Conservation (phyloP, 2,888 invertebrate genomes). For the Neoitamus cyanurus region DNA sequence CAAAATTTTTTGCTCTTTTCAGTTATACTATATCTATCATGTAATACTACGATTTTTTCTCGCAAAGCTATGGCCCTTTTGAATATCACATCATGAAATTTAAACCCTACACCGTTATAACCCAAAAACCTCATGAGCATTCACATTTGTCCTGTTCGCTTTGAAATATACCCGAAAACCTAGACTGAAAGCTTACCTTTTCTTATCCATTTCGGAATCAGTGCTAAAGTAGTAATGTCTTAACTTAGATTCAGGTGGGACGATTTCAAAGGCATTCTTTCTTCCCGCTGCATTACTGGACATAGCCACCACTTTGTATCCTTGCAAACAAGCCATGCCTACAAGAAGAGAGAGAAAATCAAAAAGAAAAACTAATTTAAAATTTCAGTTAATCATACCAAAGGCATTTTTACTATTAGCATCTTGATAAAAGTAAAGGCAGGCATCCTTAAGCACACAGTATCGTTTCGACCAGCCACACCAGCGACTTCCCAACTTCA, state of each 20-base stretch:
- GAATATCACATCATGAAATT: no score
- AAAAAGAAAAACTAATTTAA: neutral
- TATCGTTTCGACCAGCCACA: constrained; percentile 92
- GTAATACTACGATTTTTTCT: no score
- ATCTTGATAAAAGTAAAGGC: constrained; percentile 92
- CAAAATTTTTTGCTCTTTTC: no score
- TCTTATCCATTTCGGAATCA: constrained; percentile 94
- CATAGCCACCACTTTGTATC: constrained; percentile 84
- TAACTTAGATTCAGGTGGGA: constrained; percentile 87
- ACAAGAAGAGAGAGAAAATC: constrained; percentile 52
- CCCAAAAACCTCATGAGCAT: no score
- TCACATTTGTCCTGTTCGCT: neutral
- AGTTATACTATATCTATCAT: no score
- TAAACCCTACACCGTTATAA: no score
- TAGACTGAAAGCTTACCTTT: constrained; percentile 72
- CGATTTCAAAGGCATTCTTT: constrained; percentile 90
- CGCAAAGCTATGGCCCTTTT: no score
- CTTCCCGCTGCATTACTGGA: constrained; percentile 83
- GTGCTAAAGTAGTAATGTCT: constrained; percentile 92
- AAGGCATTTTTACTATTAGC: constrained; percentile 87
- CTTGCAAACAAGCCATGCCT: constrained; percentile 95
- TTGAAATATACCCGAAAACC: no score
- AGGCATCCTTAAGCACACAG: constrained; percentile 95
- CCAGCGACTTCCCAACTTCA: constrained; percentile 86
- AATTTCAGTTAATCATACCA: constrained; percentile 72